A percentile compares a stretch with the other conserved stretches of the same genome.
phyloP scores from a whole-genome alignment of 1,140 invertebrate genomes.

The Hydropsyche tenuis region DNA sequence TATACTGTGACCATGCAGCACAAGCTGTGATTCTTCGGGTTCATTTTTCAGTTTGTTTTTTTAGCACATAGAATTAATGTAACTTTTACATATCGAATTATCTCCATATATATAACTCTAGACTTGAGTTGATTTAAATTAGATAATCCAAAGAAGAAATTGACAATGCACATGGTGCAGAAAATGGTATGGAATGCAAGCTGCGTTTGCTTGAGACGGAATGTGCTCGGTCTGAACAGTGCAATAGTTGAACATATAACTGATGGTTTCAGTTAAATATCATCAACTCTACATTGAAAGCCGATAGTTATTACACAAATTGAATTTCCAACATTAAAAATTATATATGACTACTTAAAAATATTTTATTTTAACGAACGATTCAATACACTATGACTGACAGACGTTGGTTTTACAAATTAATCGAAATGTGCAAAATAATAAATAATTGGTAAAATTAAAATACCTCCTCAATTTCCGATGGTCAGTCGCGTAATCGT shows the following conservation, averaged over 20 bases:
- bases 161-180: conserved; percentile 49
- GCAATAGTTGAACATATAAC: conserved; percentile 13
- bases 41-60: neutral
- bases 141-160: conserved; percentile 37
- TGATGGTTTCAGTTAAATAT: conserved; percentile 2
- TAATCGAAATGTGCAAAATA: too few relatives aligned
- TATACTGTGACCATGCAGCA: neutral
- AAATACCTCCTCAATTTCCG: too few relatives aligned
- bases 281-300: conserved; percentile 26
- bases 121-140: conserved; percentile 1
- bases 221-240: conserved; percentile 39
- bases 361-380: neutral
- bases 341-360: neutral
- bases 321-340: too few relatives aligned
- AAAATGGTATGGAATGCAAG: conserved; percentile 36
- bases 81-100: neutral
- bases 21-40: neutral
- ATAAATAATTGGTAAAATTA: too few relatives aligned
- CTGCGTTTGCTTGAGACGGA: conserved; percentile 40
- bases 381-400: too few relatives aligned
- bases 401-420: too few relatives aligned
- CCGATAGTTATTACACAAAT: neutral
- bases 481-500: too few relatives aligned
- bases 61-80: conserved; percentile 10
- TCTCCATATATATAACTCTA: neutral